Evolutionary conservation across 2,888 invertebrate genomes (phyloP), one percentile per base, ranked within the genome.

Genomic region (Gastrophysa polygoni): DNA sequence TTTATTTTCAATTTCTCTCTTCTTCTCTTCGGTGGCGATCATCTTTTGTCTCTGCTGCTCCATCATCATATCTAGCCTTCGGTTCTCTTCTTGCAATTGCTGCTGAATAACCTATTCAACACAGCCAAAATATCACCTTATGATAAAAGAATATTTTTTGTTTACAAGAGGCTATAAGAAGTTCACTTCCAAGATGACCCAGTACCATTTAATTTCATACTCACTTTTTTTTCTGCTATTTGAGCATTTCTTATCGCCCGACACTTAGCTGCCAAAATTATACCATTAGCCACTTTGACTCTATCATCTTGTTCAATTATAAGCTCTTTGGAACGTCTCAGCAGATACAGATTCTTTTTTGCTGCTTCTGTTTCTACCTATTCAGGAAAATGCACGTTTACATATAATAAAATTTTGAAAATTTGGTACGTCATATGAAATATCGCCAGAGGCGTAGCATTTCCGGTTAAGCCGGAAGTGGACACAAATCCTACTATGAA

Each of bases 211-310:
- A 24, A 5, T 24, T 24, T 24, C 7, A 7, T 7, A 24, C 7
- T 24, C 24, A 24, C 24, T 68, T 79, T 78, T 70, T 82, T 83
- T 79, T 92, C 92, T 0, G 85, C 85, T 62, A 93, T 86, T 82
- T 95, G 94, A 0, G 92, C 93, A 78, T 93, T 92, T 16, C 94
- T 83, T 49, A 95, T 91, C 0, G 93, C 91, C 74, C 92, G 88
- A 70, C 93, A 94, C 79, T 95, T 94, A 17, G 92, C 91, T 14
- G 91, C 91, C 10, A 94, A 81, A 72, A 95, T 92, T 66, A 94
- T 84, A 61, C 88, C 87, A 80, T 93, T 94, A 66, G 91, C 91
- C 20, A 83, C 85, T 80, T 89, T 91, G 71, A 85, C 89, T 84
- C 85, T 88, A 76, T 85, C 91, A 74, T 84, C 88, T 73, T 87